phyloP scores from a whole-genome alignment of 2,113 vertebrate species.

The Rhinolophus sinicus region DNA sequence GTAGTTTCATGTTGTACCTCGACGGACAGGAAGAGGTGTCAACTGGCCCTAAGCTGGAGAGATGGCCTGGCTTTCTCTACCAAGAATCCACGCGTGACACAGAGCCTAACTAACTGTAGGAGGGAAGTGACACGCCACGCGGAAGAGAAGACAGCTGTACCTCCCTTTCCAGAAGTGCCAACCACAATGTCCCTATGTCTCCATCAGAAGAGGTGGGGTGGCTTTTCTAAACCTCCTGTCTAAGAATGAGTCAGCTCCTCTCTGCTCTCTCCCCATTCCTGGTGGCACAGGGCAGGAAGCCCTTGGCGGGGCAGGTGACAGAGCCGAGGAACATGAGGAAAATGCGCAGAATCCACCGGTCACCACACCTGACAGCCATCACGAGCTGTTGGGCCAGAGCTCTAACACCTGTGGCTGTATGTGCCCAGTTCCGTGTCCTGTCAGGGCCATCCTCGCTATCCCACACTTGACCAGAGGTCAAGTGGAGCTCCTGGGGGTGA shows the following conservation, averaged over 20 bases:
- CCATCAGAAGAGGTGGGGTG: neutral
- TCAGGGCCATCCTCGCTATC: neutral
- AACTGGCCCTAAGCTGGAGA: too few relatives aligned
- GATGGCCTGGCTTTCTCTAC: neutral
- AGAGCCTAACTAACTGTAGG: accelerated
- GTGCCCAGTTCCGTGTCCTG: accelerated
- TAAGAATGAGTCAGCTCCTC: neutral
- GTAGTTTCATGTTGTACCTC: neutral
- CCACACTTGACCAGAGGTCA: neutral
- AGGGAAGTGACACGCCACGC: neutral
- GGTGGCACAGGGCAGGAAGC: accelerated
- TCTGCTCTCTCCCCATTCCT: neutral
- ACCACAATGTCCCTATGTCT: accelerated
- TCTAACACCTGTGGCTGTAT: accelerated
- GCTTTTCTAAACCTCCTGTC: neutral
- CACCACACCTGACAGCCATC: accelerated
- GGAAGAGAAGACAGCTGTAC: neutral
- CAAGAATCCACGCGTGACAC: accelerated
- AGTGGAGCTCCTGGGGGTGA: neutral
- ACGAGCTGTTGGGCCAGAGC: accelerated
- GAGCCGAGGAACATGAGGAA: neutral
- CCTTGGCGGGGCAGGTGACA: neutral
- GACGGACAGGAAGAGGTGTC: neutral
- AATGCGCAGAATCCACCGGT: neutral
- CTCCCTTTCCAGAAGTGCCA: neutral